Percentiles rank a stretch among this genome's conserved stretches.
Evolutionary conservation across 2,888 invertebrate species (phyloP).

Genomic region (Xylota sylvarum): DNA sequence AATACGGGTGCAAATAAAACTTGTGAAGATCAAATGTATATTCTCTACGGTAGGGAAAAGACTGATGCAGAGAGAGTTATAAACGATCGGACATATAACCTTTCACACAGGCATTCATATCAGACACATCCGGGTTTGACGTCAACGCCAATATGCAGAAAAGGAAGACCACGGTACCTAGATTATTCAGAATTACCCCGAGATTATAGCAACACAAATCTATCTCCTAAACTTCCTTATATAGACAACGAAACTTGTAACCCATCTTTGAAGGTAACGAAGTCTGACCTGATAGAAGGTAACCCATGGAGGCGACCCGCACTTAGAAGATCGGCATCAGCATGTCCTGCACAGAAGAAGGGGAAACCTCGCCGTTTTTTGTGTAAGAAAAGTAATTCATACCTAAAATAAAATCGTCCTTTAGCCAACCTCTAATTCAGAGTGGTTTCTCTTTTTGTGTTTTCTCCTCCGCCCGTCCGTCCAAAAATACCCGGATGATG

Average conservation of each 20-base stretch:
- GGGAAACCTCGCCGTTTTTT: not conserved
- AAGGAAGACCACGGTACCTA: constrained; percentile 51
- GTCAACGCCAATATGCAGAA: constrained; percentile 52
- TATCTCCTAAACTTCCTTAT: too few species aligned
- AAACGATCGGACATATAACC: not conserved
- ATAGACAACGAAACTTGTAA: constrained; percentile 38
- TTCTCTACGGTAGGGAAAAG: not conserved
- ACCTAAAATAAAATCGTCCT: constrained; percentile 19
- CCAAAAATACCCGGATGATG: constrained; percentile 27
- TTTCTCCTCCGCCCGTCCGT: not conserved
- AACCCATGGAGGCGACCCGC: too few species aligned
- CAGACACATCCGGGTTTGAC: constrained; percentile 73
- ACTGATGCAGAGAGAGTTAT: not conserved
- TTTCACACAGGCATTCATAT: not conserved
- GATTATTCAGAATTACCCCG: constrained; percentile 77
- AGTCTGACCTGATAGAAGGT: too few species aligned
- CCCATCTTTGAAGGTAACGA: too few species aligned
- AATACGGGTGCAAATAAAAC: not conserved
- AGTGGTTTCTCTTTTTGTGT: constrained; percentile 12
- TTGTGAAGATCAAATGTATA: not conserved
- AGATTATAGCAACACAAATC: constrained; percentile 49
- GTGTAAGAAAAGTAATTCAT: not conserved
- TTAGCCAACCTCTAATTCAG: not conserved
- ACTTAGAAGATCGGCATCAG: not conserved
- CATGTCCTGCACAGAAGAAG: not conserved